phyloP scores from a whole-genome alignment of 2,888 invertebrate genomes.

The Temnothorax rugatulus region DNA sequence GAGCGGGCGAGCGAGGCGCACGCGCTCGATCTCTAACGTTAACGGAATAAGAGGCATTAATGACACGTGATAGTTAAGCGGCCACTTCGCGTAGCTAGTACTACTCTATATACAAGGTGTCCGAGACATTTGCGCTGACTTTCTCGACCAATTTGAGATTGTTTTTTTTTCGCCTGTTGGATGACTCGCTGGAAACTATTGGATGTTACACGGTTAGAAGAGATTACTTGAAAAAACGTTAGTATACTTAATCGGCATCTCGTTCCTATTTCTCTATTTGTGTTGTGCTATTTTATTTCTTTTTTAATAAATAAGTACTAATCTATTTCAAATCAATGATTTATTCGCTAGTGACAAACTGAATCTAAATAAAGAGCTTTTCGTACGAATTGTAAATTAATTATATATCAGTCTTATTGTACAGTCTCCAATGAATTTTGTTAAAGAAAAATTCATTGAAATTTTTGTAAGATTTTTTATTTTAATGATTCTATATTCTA shows the following conservation, averaged over 20 bases:
- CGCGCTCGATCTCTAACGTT: conserved; percentile 39
- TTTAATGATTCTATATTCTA: not conserved
- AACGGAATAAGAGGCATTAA: conserved; percentile 46
- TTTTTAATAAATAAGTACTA: not conserved
- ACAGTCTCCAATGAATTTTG: not conserved
- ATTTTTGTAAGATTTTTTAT: not conserved
- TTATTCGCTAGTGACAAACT: not conserved
- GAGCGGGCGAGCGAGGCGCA: conserved; percentile 19
- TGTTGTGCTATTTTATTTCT: not conserved
- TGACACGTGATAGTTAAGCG: conserved; percentile 37
- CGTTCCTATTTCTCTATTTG: not conserved
- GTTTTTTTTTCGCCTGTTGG: not conserved
- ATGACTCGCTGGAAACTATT: not conserved
- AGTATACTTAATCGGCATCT: not conserved
- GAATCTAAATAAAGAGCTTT: not conserved
- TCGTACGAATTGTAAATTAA: not conserved
- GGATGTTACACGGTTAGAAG: not conserved
- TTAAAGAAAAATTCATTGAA: not conserved
- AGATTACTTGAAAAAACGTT: not conserved
- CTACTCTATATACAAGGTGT: not conserved
- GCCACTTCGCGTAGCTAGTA: conserved; percentile 3
- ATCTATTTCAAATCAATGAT: not conserved
- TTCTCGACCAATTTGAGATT: not conserved
- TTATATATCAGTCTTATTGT: not conserved
- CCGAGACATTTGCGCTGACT: not conserved